Percentiles rank a stretch among this genome's conserved stretches.
Conservation (phyloP, 2,113 vertebrate genomes). For the Zosterops borbonicus region DNA sequence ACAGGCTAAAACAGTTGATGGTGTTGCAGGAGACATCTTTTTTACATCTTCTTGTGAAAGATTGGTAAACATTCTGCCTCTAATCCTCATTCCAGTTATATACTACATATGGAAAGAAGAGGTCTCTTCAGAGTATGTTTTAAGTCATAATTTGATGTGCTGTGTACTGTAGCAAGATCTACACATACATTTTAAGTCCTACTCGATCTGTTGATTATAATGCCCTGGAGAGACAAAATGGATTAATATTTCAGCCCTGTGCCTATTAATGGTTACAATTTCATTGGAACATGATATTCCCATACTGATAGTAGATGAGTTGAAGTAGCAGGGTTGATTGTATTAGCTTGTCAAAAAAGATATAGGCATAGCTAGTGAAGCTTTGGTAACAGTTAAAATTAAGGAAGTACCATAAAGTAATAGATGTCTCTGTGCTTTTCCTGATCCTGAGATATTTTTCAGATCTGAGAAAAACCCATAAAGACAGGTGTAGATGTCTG, state of each 20-base stretch:
- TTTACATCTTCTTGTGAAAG: not conserved
- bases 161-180: not conserved
- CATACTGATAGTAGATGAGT: not conserved
- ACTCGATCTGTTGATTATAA: not conserved
- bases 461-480: not conserved
- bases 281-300: not conserved
- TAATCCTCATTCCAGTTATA: not conserved
- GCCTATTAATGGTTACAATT: slow-evolving; percentile 31
- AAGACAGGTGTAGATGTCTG: not conserved
- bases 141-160: not conserved
- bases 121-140: not conserved
- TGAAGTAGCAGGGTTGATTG: not conserved
- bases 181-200: not conserved
- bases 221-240: not conserved
- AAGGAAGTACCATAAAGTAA: not conserved
- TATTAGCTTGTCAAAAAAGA: slow-evolving; percentile 30
- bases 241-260: slow-evolving; percentile 44
- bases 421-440: not conserved
- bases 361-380: not conserved
- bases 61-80: not conserved
- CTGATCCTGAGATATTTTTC: not conserved
- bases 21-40: not conserved
- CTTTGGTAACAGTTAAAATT: slow-evolving; percentile 8
- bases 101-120: not conserved
- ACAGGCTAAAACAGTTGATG: not conserved